phyloP scores from a whole-genome alignment of 2,888 invertebrate species.

The Idaea aversata region DNA sequence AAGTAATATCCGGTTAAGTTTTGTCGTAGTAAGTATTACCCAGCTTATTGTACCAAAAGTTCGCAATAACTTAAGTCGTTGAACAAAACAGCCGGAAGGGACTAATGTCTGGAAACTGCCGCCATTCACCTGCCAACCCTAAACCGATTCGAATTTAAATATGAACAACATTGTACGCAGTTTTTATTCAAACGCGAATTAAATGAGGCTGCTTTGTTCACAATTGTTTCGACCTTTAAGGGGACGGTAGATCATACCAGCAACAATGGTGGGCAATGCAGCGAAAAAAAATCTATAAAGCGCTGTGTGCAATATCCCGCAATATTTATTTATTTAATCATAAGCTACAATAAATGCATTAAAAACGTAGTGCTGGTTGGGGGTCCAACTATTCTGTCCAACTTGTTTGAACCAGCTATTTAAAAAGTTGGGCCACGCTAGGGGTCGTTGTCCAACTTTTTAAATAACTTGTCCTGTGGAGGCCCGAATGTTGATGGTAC shows the following conservation, averaged over 20 bases:
- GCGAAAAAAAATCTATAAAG: no score
- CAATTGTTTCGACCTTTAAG: neutral
- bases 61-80: conserved; percentile 8
- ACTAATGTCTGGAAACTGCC: conserved; percentile 34
- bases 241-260: neutral
- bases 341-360: no score
- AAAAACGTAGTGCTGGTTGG: no score
- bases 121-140: conserved; percentile 31
- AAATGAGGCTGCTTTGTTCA: conserved; percentile 9
- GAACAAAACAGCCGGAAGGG: conserved; percentile 35
- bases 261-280: no score
- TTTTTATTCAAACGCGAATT: conserved; percentile 16
- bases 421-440: no score
- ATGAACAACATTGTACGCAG: conserved; percentile 30
- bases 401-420: no score
- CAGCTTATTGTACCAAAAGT: neutral
- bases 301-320: no score
- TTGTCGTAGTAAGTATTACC: neutral
- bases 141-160: conserved; percentile 35
- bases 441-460: no score
- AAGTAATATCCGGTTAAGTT: neutral
- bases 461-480: no score
- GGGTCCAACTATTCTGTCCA: no score
- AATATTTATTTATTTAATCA: no score
- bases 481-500: no score